Base-by-base conservation (phyloP, 1,140 invertebrate species). In the Musca domestica region DNA sequence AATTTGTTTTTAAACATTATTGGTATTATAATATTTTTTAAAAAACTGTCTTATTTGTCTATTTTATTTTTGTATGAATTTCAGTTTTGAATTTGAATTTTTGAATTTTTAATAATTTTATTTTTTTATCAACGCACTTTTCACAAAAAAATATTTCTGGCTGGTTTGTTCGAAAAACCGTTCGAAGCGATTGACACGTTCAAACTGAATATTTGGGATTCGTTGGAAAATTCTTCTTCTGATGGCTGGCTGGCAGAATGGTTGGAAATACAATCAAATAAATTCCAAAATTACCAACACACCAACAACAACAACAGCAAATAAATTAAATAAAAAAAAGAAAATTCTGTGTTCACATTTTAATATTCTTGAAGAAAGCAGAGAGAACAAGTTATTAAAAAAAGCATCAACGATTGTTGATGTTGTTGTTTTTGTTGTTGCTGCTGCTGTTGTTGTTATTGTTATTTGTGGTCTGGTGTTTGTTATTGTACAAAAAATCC, bases 261-360 rank as follows among this genome's bases (percentile, higher is more conserved):
- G 0, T 25, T 41, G 34, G 34, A 41, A 41, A 41, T 10, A 41
- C 34, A 41, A 19, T 61, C 27, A 34, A 41, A 61, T 34, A 19
- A 34, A 61, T 61, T 61, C 56, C 56, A 61, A 61, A 61, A 61
- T 61, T 61, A 61, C 19, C 34, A 34, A 27, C 27, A 61, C 27
- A 17, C n/a, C 56, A 61, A 30, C 54, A 34, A 27, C 14, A 27
- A 17, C 54, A 20, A 54, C 2, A 54, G 12, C 7, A 19, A 15
- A 10, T 17, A 34, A 61, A 20, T 27, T 58, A 17, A 27, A 30
- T n/a, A 34, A 41, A 41, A 3, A 41, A 25, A 1, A 25, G 15
- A 41, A 41, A 34, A 20, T 30, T 17, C 15, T 30, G 3, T 30
- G 3, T 30, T 41, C 34, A 41, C 34, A 41, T 41, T 41, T 41